Evolutionary conservation across 2,888 invertebrate species (phyloP), one percentile per base, ranked within the genome.

Genomic region (Unio pictorum): DNA sequence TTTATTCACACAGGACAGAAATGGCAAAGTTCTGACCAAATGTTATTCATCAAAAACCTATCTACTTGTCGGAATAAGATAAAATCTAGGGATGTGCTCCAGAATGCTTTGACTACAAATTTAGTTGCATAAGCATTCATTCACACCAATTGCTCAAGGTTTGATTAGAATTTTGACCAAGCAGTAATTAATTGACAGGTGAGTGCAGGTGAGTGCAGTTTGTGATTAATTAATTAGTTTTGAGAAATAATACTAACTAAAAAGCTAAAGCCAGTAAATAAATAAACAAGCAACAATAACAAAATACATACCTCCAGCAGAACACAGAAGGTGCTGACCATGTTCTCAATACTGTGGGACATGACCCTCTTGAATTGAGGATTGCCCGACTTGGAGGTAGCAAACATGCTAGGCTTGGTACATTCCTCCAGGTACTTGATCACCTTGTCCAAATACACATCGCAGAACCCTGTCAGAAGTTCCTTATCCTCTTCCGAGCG

Each of bases 311-410:
- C 89, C 83, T 89, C 88, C 20, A 89, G 71, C 20, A 89, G 78
- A n/a, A 83, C 81, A 34, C 82, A 85, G 73, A 89, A 87, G 0
- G 89, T 89, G 62, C 70, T 68, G n/a, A 89, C 72, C 86, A 87
- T 88, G 75, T 87, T 87, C 69, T 86, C 86, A 15, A 83, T 70
- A 0, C 84, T 81, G 68, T 88, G 88, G 61, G 75, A 76, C 56
- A 88, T 80, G 17, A 85, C 79, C 55, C 87, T 78, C 64, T 76
- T 81, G 79, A 80, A 86, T 55, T 78, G 78, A 6, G 81, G 83
- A 3, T 68, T 59, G 3, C 72, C 69, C 23, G 68, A 69, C 28
- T 73, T 78, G 23, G 66, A 72, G 54, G 74, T 78, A 45, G 78
- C 75, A 55, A 84, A 78, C 76, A 83, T 84, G 63, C 81, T 82